A percentile compares a stretch with the other conserved stretches of the same genome.
Evolutionary conservation across 2,797 vertebrate species (phyloP).

Genomic region (Florisuga fusca): DNA sequence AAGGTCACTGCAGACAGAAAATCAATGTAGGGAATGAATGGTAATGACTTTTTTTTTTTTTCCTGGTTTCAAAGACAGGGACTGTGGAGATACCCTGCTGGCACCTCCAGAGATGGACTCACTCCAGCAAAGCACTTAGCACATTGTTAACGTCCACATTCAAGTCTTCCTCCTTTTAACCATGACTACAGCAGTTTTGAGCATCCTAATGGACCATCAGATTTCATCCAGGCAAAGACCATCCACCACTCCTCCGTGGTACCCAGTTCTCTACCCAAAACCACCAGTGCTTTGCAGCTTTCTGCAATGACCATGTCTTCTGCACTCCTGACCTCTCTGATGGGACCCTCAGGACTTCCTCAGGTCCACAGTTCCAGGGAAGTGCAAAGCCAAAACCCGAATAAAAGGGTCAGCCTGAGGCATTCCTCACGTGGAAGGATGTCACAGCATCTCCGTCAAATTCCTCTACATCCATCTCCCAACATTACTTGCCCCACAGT

Average conservation of each 20-base stretch:
- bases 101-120: not conserved
- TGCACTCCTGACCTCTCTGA: not conserved
- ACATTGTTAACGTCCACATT: not conserved
- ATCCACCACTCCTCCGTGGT: not conserved
- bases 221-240: not conserved
- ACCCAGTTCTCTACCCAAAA: not conserved
- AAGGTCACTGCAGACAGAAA: constrained; percentile 54
- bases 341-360: not conserved
- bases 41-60: not conserved
- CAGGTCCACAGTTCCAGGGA: not conserved
- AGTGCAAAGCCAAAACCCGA: not conserved
- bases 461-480: not conserved
- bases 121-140: constrained; percentile 9
- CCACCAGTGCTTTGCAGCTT: not conserved
- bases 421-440: not conserved
- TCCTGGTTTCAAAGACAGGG: not conserved
- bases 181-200: not conserved
- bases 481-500: too few relatives aligned
- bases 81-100: not conserved
- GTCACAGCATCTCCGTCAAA: not conserved
- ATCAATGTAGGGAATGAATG: constrained; percentile 2
- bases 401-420: not conserved
- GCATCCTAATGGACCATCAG: not conserved
- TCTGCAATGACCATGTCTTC: not conserved
- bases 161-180: not conserved